Percentiles rank a stretch among this genome's conserved stretches.
Evolutionary conservation across 2,797 vertebrate species (phyloP).

Genomic region (Emys orbicularis): DNA sequence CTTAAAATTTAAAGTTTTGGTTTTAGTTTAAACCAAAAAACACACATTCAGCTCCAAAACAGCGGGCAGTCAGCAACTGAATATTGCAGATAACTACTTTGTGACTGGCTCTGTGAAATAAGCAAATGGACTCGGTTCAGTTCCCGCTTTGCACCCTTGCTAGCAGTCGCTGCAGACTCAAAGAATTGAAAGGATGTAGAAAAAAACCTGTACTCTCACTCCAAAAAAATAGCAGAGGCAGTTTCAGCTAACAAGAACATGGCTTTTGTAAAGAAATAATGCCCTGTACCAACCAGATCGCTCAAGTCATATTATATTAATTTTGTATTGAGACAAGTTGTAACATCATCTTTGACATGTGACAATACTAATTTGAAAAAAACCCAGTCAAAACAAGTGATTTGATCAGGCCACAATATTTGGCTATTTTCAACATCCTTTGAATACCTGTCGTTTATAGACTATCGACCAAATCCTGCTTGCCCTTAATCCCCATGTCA

Average conservation of each 20-base stretch:
- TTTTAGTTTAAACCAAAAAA: no score
- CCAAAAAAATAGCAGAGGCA: not conserved
- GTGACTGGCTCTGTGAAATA: no score
- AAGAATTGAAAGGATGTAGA: not conserved
- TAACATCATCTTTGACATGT: not conserved
- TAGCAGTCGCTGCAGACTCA: no score
- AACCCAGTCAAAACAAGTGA: not conserved
- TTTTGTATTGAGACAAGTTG: not conserved
- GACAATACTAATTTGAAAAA: not conserved
- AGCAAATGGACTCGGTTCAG: no score
- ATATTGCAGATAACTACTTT: no score
- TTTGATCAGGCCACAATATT: not conserved
- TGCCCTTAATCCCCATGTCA: not conserved
- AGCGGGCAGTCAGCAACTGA: no score
- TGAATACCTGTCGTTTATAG: not conserved
- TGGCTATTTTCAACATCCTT: not conserved
- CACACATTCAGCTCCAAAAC: no score
- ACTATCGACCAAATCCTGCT: not conserved
- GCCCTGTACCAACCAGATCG: not conserved
- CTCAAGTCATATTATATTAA: not conserved
- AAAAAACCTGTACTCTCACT: not conserved
- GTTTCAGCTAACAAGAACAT: accelerated
- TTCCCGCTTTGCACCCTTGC: no score
- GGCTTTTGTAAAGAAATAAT: not conserved
- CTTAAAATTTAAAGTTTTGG: no score